Evolutionary conservation across 2,797 vertebrate genomes (phyloP).

Genomic region (Macropodus opercularis): DNA sequence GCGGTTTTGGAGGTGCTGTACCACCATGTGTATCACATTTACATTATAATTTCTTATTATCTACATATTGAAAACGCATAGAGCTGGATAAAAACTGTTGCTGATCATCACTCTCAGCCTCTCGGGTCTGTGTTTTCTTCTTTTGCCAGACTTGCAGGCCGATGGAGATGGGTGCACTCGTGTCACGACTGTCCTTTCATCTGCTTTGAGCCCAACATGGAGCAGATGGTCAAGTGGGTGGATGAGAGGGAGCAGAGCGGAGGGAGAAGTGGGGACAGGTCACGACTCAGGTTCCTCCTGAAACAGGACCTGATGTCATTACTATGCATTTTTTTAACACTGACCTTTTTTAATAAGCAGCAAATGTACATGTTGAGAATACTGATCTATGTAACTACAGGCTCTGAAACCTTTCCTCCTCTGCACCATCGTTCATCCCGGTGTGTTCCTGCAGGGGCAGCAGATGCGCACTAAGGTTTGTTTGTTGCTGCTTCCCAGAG

Average conservation of each 20-base stretch:
- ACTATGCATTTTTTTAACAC: neutral
- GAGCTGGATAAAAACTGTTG: neutral
- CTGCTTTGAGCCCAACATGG: slow-evolving; percentile 36
- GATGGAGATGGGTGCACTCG: slow-evolving; percentile 18
- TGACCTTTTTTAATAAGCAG: slow-evolving; percentile 4
- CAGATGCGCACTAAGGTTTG: slow-evolving; percentile 13
- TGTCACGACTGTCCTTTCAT: slow-evolving; percentile 40
- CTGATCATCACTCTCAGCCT: neutral
- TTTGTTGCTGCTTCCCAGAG: slow-evolving; percentile 41
- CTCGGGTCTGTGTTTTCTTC: neutral
- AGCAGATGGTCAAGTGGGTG: slow-evolving; percentile 51
- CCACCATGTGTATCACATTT: neutral
- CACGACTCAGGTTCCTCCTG: slow-evolving; percentile 31
- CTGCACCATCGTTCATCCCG: neutral
- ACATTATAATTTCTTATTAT: neutral
- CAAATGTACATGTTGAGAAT: too few relatives aligned
- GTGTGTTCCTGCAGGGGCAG: slow-evolving; percentile 42
- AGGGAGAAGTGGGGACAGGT: slow-evolving; percentile 25
- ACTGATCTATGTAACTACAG: too few relatives aligned
- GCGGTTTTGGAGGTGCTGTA: slow-evolving; percentile 15
- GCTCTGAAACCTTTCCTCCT: neutral
- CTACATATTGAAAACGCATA: neutral
- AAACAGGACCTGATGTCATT: neutral
- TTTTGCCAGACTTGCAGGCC: neutral
- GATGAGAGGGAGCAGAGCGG: slow-evolving; percentile 8